A percentile compares a stretch with the other conserved stretches of the same genome.
Evolutionary conservation across 2,797 vertebrate species (phyloP).

Genomic region (Phrynocephalus guinanensis): DNA sequence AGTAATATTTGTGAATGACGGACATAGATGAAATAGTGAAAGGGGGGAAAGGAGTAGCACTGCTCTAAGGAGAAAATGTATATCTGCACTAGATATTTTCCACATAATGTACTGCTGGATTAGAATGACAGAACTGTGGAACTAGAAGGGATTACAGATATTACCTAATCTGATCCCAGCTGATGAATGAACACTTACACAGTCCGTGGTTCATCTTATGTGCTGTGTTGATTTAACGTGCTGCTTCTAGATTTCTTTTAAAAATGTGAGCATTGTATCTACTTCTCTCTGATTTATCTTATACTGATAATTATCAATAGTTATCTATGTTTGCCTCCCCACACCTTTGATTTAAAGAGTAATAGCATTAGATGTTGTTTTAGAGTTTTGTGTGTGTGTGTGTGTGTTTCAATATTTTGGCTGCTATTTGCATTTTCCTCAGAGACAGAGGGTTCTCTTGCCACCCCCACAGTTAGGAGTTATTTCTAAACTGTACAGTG

Average conservation of each 20-base stretch:
- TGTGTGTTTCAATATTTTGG: neutral
- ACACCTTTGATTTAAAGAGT: neutral
- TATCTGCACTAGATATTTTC: neutral
- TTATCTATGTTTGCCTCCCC: neutral
- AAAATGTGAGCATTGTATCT: neutral
- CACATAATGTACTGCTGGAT: neutral
- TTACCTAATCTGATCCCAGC: too few relatives aligned
- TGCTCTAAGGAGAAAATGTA: neutral
- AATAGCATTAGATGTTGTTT: neutral
- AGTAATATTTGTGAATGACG: neutral
- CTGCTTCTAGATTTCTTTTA: neutral
- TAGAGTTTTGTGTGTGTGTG: neutral
- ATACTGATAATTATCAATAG: neutral
- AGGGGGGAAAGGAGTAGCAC: neutral
- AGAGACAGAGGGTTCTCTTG: too few relatives aligned
- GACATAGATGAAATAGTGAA: neutral
- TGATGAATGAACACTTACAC: neutral
- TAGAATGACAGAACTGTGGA: too few relatives aligned
- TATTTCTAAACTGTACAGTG: too few relatives aligned
- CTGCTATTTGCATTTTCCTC: too few relatives aligned
- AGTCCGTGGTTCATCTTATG: neutral
- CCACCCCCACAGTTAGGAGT: too few relatives aligned
- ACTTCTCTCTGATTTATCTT: neutral
- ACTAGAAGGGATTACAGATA: too few relatives aligned
- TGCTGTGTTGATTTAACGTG: neutral